Evolutionary conservation across 2,888 invertebrate species (phyloP).

Genomic region (Xanthia icteritia): DNA sequence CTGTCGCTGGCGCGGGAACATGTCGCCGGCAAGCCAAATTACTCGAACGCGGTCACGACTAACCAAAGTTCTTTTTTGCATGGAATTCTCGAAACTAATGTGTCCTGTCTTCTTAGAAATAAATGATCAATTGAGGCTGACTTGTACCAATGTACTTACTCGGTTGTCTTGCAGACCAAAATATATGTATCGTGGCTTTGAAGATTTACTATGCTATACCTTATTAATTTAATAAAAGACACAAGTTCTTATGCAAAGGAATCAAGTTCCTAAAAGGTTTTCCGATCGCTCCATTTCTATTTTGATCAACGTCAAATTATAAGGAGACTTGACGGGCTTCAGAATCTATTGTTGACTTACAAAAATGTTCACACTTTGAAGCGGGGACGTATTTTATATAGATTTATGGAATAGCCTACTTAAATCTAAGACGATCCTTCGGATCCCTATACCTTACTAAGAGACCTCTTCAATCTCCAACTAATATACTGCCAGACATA

Average conservation of each 20-base stretch:
- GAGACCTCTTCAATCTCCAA: constrained; percentile 52
- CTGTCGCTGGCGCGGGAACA: constrained; percentile 74
- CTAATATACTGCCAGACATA: constrained; percentile 60
- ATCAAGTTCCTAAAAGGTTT: constrained; percentile 18
- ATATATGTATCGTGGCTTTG: neutral
- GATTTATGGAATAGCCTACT: constrained; percentile 60
- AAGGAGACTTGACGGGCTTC: constrained; percentile 11
- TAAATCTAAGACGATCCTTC: constrained; percentile 50
- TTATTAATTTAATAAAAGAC: neutral
- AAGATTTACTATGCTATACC: neutral
- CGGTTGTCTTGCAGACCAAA: neutral
- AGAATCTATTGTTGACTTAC: constrained; percentile 54
- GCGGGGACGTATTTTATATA: constrained; percentile 51
- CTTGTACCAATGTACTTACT: neutral
- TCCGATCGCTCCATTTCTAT: neutral
- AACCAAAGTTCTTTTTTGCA: constrained; percentile 55
- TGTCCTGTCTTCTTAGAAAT: constrained; percentile 44
- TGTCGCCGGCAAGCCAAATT: constrained; percentile 73
- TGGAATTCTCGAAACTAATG: constrained; percentile 44
- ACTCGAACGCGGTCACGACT: constrained; percentile 73
- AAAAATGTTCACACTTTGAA: constrained; percentile 58
- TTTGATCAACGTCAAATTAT: constrained; percentile 27
- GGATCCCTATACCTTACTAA: constrained; percentile 53
- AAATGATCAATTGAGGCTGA: constrained; percentile 27
- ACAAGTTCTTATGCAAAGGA: neutral